Evolutionary conservation across 2,113 vertebrate genomes (phyloP), one percentile per base, ranked within the genome.

Genomic region (Poicephalus gulielmi): DNA sequence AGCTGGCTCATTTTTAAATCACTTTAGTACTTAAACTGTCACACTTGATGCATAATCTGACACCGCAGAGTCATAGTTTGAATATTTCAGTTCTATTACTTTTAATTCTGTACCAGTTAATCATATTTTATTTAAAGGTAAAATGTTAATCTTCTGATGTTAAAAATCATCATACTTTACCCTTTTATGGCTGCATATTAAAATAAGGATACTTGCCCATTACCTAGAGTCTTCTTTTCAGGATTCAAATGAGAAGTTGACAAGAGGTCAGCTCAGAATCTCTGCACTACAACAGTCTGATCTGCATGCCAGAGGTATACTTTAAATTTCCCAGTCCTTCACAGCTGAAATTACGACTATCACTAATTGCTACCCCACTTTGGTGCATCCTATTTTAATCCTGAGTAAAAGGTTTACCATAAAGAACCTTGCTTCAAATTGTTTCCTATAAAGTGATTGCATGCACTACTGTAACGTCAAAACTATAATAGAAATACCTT

Each of bases 51-150:
- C 85, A 92, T 92, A 95, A 95, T 85, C 74, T 84, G 94, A 96
- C 90, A 95, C 81, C 44, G 59, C 43, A 86, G 82, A 94, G 91
- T 73, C 93, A 92, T 13, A 92, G 90, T 79, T 79, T 89, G 86
- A 96, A 87, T 95, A 92, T 96, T 96, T 91, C 86, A 82, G 90
- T 95, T 95, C 88, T 87, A 92, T 91, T 90, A 85, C 84, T 92
- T 94, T 89, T 92, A 87, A 95, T 94, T 93, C 79, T 62, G 64
- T 57, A 83, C 64, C 84, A 94, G 68, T 94, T 96, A 95, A 96
- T 91, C 86, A 97, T 95, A 87, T 96, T 95, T 88, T 95, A 94
- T 95, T 96, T 95, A 96, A 96, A 96, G 92, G 86, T 93, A 96
- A 94, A 95, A 94, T 91, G 88, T 93, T 94, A 95, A 96, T 97